These are phyloP conservation scores for Hippocampus kuda DNA, from an alignment of 2,797 vertebrate genomes.

Conservation along the genomic window DNA sequence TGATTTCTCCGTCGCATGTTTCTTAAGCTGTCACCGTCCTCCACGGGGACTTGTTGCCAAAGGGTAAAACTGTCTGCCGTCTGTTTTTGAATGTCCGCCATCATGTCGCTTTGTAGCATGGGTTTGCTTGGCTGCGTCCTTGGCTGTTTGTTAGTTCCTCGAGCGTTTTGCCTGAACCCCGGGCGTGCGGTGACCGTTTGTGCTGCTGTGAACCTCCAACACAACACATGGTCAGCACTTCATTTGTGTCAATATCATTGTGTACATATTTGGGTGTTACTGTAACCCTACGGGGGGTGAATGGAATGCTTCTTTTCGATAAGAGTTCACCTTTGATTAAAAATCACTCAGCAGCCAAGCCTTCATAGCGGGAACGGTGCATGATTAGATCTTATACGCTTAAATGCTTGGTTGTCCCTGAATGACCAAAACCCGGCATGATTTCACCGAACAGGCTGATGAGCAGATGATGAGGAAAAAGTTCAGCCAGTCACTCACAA, in stretches of 20 bases:
- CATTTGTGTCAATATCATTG: conserved; percentile 62
- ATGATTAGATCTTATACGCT: conserved; percentile 57
- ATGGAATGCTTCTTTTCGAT: conserved; percentile 60
- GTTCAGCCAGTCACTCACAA: conserved; percentile 56
- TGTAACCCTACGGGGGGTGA: conserved; percentile 51
- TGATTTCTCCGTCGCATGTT: conserved; percentile 85
- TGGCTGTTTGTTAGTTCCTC: conserved; percentile 66
- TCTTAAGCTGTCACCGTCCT: conserved; percentile 54
- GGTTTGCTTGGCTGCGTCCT: conserved; percentile 75
- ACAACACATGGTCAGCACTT: conserved; percentile 57
- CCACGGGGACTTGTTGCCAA: conserved; percentile 84
- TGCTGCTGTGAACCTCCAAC: conserved; percentile 71
- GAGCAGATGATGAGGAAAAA: conserved; percentile 43
- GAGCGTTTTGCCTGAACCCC: conserved; percentile 67
- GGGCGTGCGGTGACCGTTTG: conserved; percentile 67
- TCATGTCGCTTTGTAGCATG: conserved; percentile 83
- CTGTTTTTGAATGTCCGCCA: conserved; percentile 73
- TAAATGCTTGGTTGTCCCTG: conserved; percentile 33
- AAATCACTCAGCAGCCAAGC: conserved; percentile 51
- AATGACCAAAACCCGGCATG: conserved; percentile 45
- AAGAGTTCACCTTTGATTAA: conserved; percentile 24
- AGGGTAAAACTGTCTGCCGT: conserved; percentile 80
- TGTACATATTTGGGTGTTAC: conserved; percentile 58
- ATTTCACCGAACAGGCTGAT: conserved; percentile 48
- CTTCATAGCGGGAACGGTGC: conserved; percentile 47